Evolutionary conservation across 2,888 invertebrate genomes (phyloP), one percentile per base, ranked within the genome.

Genomic region (Caenorhabditis sp.): DNA sequence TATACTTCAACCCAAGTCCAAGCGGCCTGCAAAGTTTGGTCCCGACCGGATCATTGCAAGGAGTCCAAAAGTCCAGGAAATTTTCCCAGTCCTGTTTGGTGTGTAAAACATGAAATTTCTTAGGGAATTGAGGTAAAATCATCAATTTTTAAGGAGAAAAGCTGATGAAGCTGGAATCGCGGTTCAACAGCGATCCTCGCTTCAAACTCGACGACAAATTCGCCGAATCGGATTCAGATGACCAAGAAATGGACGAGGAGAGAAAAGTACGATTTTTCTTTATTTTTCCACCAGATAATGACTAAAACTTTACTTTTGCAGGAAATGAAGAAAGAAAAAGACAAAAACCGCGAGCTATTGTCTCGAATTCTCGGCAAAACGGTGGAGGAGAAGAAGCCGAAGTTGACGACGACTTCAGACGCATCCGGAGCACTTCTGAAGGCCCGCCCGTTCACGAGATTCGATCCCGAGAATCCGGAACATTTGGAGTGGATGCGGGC

Each of bases 391-490:
- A 79, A 82, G 50, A 80, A 79, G 59, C 62, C 62, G 37, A 63
- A 63, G n/a, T n/a, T n/a, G n/a, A n/a, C n/a, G n/a, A n/a, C n/a
- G 24, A 74, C 81, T 48, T 61, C 71, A 5, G 66, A 66, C 30
- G 32, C 56, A 20, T n/a, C 46, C 13, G 53, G 37, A 27, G 27
- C 43, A 35, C 30, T 32, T 37, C 53, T 70, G 5, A 56, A 56
- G 37, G 65, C 76, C 3, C 68, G 77, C 2, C 81, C 81, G 1
- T 81, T 81, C 62, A 77, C 81, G 3, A 63, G 79, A 39, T 86
- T 83, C 63, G 86, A 86, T 65, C 86, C 86, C 4, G 81, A 79
- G 20, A 84, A 86, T 72, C 80, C 75, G 22, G 83, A 84, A 41
- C 86, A 86, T 58, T 70, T 83, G 9, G 72, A 53, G 41, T 86